Percentiles rank a stretch among this genome's conserved stretches.
These are phyloP conservation scores for Chymomyza fuscimana DNA, from an alignment of 2,888 invertebrate genomes.

Conservation along the genomic window DNA sequence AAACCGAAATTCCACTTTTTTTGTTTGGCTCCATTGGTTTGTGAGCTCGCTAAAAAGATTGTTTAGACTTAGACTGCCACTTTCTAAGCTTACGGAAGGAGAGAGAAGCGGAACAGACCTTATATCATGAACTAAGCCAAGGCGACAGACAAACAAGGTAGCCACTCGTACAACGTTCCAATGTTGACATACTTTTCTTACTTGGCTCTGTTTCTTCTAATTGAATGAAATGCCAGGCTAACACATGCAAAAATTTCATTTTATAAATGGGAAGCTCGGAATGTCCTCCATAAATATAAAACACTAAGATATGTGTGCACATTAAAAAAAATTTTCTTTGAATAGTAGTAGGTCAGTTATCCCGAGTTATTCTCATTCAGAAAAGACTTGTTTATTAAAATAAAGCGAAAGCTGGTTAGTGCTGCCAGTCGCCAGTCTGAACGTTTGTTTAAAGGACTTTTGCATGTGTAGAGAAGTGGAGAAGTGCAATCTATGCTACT, in stretches of 20 bases:
- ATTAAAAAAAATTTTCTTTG: slow-evolving; percentile 55
- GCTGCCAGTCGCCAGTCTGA: too few species aligned
- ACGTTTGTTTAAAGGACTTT: too few species aligned
- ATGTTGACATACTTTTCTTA: slow-evolving; percentile 1
- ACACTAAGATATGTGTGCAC: slow-evolving; percentile 20
- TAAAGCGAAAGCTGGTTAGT: too few species aligned
- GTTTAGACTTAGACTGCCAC: too few species aligned
- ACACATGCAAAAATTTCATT: slow-evolving; percentile 50
- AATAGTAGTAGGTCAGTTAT: slow-evolving; percentile 35
- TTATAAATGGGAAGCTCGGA: slow-evolving; percentile 47
- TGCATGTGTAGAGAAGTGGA: too few species aligned
- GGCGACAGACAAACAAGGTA: slow-evolving; percentile 53
- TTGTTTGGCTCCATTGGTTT: too few species aligned
- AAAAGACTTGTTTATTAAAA: neutral
- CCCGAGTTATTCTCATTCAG: neutral
- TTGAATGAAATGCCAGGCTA: slow-evolving; percentile 61
- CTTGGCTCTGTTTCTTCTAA: slow-evolving; percentile 33
- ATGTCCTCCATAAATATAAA: slow-evolving; percentile 45
- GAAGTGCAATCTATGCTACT: too few species aligned
- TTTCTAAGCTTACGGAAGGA: too few species aligned
- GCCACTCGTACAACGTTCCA: slow-evolving; percentile 18
- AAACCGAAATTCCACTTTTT: too few species aligned
- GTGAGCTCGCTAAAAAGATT: too few species aligned
- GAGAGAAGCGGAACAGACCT: too few species aligned
- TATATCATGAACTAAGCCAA: slow-evolving; percentile 60